Evolutionary conservation across 2,888 invertebrate species (phyloP).

Genomic region (Abrostola triplasia): DNA sequence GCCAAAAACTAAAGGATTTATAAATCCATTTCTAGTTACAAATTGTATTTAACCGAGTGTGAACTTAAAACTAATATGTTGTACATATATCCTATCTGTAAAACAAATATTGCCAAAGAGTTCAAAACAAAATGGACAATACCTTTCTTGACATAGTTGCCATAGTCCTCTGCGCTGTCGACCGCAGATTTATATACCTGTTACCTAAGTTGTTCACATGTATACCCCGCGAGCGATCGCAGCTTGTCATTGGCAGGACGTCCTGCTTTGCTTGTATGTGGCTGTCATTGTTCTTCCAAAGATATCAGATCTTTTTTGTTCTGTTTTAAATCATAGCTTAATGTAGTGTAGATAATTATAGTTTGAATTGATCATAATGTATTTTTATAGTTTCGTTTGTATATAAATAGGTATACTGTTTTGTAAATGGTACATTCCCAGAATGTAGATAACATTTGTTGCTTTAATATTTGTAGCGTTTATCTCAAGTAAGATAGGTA

Average conservation of each 20-base stretch:
- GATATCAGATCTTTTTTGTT: constrained; percentile 49
- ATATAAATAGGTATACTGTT: constrained; percentile 69
- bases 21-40: not conserved
- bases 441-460: constrained; percentile 78
- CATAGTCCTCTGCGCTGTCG: constrained; percentile 29
- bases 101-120: constrained; percentile 56
- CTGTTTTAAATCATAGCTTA: constrained; percentile 53
- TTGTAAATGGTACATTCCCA: constrained; percentile 75
- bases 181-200: constrained; percentile 8
- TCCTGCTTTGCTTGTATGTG: constrained; percentile 45
- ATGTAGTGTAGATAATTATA: constrained; percentile 54
- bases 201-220: constrained; percentile 6
- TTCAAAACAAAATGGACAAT: constrained; percentile 57
- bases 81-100: constrained; percentile 37
- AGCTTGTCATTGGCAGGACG: constrained; percentile 21
- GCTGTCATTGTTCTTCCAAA: constrained; percentile 59
- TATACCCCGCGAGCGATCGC: constrained; percentile 8
- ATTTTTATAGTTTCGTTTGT: constrained; percentile 77
- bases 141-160: constrained; percentile 35
- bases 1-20: constrained; percentile 12
- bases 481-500: constrained; percentile 56
- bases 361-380: constrained; percentile 62
- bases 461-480: constrained; percentile 77
- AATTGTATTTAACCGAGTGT: not conserved
- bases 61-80: constrained; percentile 20